Percentiles rank a stretch among this genome's conserved stretches.
These are phyloP conservation scores for Ailuropoda melanoleuca DNA, from an alignment of 2,113 vertebrate genomes.

Conservation along the genomic window DNA sequence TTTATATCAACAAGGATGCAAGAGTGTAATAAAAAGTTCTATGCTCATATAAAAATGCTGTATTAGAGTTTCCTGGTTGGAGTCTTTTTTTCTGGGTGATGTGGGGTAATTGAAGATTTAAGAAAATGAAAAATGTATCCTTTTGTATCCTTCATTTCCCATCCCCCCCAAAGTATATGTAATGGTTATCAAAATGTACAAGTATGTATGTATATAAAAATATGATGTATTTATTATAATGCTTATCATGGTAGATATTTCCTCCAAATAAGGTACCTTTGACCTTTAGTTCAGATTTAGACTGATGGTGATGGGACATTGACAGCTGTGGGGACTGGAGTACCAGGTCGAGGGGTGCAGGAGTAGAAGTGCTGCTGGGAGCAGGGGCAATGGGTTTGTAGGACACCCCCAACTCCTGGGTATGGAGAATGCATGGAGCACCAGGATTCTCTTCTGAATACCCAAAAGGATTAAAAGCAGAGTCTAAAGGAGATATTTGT, in stretches of 20 bases:
- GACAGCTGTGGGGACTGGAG: not conserved
- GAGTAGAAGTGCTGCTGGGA: slow-evolving; percentile 86
- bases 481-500: not conserved
- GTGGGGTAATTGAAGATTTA: not conserved
- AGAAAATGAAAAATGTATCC: not conserved
- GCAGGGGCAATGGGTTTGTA: slow-evolving; percentile 93
- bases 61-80: not conserved
- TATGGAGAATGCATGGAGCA: not conserved
- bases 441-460: not conserved
- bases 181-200: not conserved
- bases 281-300: not conserved
- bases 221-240: not conserved
- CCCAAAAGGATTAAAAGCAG: not conserved
- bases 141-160: not conserved
- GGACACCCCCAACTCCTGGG: slow-evolving; percentile 87
- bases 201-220: not conserved
- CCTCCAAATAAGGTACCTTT: not conserved
- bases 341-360: not conserved
- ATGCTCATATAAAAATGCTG: not conserved
- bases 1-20: not conserved
- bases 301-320: not conserved
- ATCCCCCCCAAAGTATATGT: not conserved
- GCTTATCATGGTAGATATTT: not conserved
- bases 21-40: not conserved
- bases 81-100: not conserved